Evolutionary conservation across 2,113 vertebrate genomes (phyloP).

Genomic region (Platanista minor): DNA sequence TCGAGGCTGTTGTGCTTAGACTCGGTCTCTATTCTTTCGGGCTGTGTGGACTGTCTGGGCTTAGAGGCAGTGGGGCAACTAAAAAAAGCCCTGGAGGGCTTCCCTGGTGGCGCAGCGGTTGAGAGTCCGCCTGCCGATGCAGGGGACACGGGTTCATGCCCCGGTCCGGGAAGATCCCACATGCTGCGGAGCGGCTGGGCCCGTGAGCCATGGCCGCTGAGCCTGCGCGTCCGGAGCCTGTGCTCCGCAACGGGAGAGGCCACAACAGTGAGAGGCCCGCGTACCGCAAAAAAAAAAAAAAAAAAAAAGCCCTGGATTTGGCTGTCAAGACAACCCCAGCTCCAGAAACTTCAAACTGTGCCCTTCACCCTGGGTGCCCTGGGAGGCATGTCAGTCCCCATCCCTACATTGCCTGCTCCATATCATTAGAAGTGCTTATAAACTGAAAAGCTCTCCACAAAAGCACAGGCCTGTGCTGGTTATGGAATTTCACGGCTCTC

Average conservation of each 20-base stretch:
- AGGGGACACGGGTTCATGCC: too few species aligned
- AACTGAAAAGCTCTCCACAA: not conserved
- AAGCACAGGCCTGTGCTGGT: not conserved
- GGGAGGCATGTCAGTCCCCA: not conserved
- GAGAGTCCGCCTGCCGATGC: too few species aligned
- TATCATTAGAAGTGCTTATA: not conserved
- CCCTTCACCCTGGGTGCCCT: not conserved
- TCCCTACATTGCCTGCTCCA: not conserved
- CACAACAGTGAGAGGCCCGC: too few species aligned
- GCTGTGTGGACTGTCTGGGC: not conserved
- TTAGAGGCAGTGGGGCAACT: not conserved
- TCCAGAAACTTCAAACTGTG: not conserved
- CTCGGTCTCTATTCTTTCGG: not conserved
- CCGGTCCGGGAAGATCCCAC: too few species aligned
- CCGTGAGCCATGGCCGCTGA: too few species aligned
- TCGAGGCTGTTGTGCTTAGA: not conserved
- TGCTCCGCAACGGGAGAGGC: too few species aligned
- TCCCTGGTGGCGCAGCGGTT: too few species aligned
- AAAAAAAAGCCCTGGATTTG: not conserved
- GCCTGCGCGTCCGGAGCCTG: too few species aligned
- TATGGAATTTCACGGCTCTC: not conserved
- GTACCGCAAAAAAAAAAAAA: too few species aligned
- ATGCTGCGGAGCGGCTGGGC: too few species aligned
- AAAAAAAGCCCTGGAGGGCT: not conserved
- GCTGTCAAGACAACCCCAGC: not conserved